phyloP scores from a whole-genome alignment of 2,113 vertebrate genomes.

The Dipodomys spectabilis region DNA sequence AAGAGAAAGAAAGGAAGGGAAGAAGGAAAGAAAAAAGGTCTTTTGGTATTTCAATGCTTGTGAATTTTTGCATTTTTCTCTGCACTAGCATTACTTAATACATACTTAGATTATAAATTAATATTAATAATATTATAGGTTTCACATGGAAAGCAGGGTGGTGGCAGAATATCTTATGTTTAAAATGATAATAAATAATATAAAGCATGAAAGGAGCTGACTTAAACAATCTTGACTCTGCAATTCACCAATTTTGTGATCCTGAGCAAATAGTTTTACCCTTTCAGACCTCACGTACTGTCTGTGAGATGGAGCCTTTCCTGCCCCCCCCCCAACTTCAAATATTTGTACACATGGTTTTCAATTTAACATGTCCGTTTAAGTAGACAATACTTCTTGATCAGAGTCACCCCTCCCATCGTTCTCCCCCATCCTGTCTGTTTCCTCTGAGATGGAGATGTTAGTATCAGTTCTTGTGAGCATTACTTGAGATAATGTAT shows the following conservation, averaged over 20 bases:
- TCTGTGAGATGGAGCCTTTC: too few species aligned
- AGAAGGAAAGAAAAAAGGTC: neutral
- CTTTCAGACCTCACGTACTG: neutral
- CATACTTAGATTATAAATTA: neutral
- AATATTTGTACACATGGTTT: too few species aligned
- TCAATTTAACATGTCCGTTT: too few species aligned
- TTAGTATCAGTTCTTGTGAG: neutral
- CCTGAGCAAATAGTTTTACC: neutral
- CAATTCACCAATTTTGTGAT: neutral
- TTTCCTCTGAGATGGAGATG: neutral
- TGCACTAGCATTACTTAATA: neutral
- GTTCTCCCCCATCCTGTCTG: too few species aligned
- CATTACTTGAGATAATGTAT: neutral
- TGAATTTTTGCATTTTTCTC: neutral
- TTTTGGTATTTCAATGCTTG: neutral
- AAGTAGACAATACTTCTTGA: too few species aligned
- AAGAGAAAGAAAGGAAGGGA: too few species aligned
- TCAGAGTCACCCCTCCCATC: too few species aligned
- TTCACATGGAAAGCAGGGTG: neutral
- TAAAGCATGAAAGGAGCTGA: conserved; percentile 16
- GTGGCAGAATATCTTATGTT: neutral
- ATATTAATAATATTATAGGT: neutral
- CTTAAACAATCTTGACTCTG: neutral
- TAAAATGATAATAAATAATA: neutral
- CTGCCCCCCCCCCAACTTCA: too few species aligned